These are phyloP conservation scores for Sebastes schlegelii DNA, from an alignment of 2,113 vertebrate genomes.

Conservation along the genomic window DNA sequence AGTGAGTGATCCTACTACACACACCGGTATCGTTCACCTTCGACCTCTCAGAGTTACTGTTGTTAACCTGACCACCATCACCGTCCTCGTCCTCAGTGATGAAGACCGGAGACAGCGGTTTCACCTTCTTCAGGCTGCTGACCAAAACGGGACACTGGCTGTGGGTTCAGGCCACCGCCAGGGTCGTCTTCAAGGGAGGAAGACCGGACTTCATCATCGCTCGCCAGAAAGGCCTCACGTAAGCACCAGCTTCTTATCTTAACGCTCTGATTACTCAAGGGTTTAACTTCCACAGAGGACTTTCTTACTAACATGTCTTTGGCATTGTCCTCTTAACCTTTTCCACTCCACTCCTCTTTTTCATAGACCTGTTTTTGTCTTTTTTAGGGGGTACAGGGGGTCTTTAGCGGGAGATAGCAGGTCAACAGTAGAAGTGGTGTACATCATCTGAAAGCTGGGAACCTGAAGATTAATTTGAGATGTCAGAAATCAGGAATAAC, in stretches of 20 bases:
- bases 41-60: neutral
- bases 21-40: neutral
- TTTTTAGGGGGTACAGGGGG: too few relatives aligned
- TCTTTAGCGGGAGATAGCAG: too few relatives aligned
- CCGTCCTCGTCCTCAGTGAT: conserved; percentile 76
- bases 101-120: conserved; percentile 82
- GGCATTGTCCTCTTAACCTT: too few relatives aligned
- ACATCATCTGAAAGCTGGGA: too few relatives aligned
- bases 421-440: too few relatives aligned
- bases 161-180: conserved; percentile 84
- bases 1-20: conserved; percentile 66
- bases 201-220: conserved; percentile 82
- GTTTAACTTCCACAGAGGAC: too few relatives aligned
- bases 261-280: too few relatives aligned
- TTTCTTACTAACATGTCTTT: too few relatives aligned
- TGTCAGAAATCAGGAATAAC: too few relatives aligned
- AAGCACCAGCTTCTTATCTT: conserved; percentile 38
- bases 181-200: conserved; percentile 81
- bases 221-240: conserved; percentile 80
- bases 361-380: too few relatives aligned
- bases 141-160: conserved; percentile 81
- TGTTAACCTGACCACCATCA: neutral
- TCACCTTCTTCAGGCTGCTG: conserved; percentile 82
- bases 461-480: too few relatives aligned
- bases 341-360: too few relatives aligned